phyloP scores from a whole-genome alignment of 2,113 vertebrate genomes.

The Gambusia affinis region DNA sequence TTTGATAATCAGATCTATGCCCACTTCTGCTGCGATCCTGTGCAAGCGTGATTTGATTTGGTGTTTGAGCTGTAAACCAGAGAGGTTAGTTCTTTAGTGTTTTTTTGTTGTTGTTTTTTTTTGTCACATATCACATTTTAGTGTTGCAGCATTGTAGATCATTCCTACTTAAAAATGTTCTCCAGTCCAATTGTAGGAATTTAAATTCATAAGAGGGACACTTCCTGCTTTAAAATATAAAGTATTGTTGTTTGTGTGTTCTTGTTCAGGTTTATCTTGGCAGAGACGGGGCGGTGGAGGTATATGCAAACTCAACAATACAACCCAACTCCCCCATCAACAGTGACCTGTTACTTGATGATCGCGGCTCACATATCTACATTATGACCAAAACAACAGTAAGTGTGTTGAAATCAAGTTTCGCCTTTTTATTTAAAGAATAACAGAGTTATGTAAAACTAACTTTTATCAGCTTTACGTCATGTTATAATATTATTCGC shows the following conservation, averaged over 20 bases:
- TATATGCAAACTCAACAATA: constrained; percentile 82
- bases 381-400: constrained; percentile 91
- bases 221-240: background rate
- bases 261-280: constrained; percentile 86
- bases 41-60: constrained; percentile 67
- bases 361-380: constrained; percentile 85
- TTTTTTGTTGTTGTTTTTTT: constrained; percentile 7
- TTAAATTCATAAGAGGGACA: constrained; percentile 2
- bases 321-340: constrained; percentile 85
- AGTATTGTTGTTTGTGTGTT: constrained; percentile 6
- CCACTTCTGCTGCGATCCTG: constrained; percentile 66
- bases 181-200: background rate
- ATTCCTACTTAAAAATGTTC: background rate
- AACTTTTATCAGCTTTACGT: no score
- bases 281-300: constrained; percentile 73
- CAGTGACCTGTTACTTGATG: constrained; percentile 89
- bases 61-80: constrained; percentile 18
- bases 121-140: constrained; percentile 18
- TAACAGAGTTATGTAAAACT: no score
- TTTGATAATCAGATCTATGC: constrained; percentile 72
- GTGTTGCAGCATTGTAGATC: constrained; percentile 8
- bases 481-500: no score
- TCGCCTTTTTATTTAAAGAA: background rate
- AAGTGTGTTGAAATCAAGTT: constrained; percentile 35
- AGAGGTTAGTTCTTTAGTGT: constrained; percentile 26